A percentile compares a stretch with the other conserved stretches of the same genome.
Evolutionary conservation across 2,888 invertebrate species (phyloP).

Genomic region (Ornithoptera priamus): DNA sequence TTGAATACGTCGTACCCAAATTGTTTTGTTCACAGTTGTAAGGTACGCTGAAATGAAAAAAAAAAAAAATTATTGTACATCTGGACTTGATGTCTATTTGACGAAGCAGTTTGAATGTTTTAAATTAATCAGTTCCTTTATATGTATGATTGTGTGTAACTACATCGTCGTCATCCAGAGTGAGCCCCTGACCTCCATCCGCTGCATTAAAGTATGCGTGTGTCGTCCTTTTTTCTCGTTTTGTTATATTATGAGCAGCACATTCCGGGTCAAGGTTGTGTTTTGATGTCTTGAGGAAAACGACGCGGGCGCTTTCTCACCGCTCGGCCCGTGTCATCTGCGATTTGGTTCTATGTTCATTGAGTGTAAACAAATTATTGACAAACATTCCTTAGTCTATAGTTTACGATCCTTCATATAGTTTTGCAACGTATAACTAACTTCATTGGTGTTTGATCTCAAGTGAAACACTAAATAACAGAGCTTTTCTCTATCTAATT

Average conservation of each 20-base stretch:
- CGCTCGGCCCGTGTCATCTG: conserved; percentile 40
- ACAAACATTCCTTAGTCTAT: not conserved
- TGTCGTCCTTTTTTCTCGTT: conserved; percentile 34
- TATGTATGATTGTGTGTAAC: conserved; percentile 1
- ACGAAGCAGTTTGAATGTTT: too few species aligned
- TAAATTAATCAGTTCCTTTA: too few species aligned
- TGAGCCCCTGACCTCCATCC: conserved; percentile 31
- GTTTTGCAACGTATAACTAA: not conserved
- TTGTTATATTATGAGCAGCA: conserved; percentile 31
- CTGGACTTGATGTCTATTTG: too few species aligned
- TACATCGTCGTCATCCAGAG: conserved; percentile 26
- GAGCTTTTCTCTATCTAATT: too few species aligned
- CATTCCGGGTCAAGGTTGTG: conserved; percentile 68
- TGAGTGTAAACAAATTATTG: not conserved
- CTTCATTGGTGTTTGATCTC: not conserved
- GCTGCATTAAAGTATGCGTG: conserved; percentile 22
- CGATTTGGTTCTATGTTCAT: not conserved
- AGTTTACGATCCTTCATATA: too few species aligned
- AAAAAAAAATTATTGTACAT: too few species aligned
- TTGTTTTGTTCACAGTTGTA: too few species aligned
- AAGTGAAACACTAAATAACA: too few species aligned
- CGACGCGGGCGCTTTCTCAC: conserved; percentile 32
- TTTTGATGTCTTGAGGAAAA: conserved; percentile 64
- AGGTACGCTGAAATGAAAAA: too few species aligned
- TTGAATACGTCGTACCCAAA: too few species aligned